phyloP scores from a whole-genome alignment of 2,797 vertebrate genomes.

The Chaetodon trifasciatus region DNA sequence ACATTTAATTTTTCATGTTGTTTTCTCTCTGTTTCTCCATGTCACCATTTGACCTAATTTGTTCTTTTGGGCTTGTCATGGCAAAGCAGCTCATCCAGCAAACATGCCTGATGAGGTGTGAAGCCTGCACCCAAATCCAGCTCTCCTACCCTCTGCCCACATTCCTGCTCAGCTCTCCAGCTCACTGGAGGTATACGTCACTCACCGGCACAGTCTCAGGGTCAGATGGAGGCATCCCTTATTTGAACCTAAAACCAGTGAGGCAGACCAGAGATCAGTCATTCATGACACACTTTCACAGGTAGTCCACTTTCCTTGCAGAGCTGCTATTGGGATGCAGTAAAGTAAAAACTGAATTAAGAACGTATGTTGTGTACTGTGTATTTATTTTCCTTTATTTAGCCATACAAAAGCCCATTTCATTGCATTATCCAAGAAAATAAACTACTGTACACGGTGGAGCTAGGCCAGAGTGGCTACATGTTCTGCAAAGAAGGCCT shows the following conservation, averaged over 20 bases:
- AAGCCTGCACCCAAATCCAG: constrained; percentile 76
- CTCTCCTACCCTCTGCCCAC: constrained; percentile 73
- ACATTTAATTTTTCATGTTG: constrained; percentile 76
- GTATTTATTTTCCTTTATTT: constrained; percentile 53
- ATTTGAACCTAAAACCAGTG: constrained; percentile 57
- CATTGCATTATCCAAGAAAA: constrained; percentile 21
- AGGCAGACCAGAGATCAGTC: constrained; percentile 58
- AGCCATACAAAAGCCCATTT: constrained; percentile 25
- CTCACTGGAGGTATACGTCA: constrained; percentile 66
- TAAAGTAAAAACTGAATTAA: not conserved
- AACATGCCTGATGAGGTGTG: constrained; percentile 82
- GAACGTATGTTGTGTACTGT: not conserved
- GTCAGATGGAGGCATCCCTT: constrained; percentile 59
- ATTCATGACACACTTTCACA: constrained; percentile 32
- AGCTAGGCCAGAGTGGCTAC: constrained; percentile 15
- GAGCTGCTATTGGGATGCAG: not conserved
- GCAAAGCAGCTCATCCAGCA: constrained; percentile 79
- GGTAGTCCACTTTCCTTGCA: constrained; percentile 14
- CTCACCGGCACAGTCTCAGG: constrained; percentile 60
- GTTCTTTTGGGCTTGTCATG: constrained; percentile 83
- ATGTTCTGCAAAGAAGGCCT: constrained; percentile 39
- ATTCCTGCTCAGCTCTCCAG: constrained; percentile 61
- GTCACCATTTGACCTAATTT: constrained; percentile 84
- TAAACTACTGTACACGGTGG: constrained; percentile 22
- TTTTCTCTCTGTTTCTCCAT: constrained; percentile 67